These are phyloP conservation scores for Trachemys scripta DNA, from an alignment of 2,113 vertebrate genomes.

Conservation along the genomic window DNA sequence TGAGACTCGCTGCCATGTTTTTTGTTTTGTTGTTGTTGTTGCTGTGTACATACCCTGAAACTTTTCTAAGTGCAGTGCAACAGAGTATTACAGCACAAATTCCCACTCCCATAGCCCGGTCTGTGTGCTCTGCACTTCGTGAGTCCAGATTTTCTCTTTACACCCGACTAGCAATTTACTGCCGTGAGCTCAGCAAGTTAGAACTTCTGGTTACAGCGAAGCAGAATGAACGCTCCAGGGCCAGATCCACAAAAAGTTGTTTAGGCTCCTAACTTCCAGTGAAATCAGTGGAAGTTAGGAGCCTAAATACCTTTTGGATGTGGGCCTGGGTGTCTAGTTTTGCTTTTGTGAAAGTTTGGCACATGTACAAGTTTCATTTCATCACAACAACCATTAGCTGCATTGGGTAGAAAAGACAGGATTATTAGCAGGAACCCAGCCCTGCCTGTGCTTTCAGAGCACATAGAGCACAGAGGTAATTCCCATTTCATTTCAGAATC, in stretches of 20 bases:
- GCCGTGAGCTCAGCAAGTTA: background rate
- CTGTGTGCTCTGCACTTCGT: background rate
- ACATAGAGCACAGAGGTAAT: background rate
- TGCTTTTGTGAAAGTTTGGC: background rate
- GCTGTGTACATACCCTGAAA: accelerated
- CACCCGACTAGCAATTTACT: background rate
- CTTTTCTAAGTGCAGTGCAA: conserved; percentile 21
- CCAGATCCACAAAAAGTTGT: background rate
- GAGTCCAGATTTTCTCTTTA: background rate
- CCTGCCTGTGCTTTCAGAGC: too few species aligned
- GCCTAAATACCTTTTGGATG: background rate
- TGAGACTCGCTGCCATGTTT: background rate
- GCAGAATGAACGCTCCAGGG: background rate
- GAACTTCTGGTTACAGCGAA: background rate
- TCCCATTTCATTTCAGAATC: background rate
- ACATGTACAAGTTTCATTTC: background rate
- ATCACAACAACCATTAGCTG: background rate
- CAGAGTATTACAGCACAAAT: background rate
- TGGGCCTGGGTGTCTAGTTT: background rate
- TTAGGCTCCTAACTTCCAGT: background rate
- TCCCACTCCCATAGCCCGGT: background rate
- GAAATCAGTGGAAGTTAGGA: background rate
- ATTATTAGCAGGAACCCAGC: background rate
- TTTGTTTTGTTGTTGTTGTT: background rate
- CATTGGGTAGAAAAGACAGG: background rate